These are phyloP conservation scores for Notocelia uddmanniana DNA, from an alignment of 2,888 invertebrate genomes.

Conservation along the genomic window DNA sequence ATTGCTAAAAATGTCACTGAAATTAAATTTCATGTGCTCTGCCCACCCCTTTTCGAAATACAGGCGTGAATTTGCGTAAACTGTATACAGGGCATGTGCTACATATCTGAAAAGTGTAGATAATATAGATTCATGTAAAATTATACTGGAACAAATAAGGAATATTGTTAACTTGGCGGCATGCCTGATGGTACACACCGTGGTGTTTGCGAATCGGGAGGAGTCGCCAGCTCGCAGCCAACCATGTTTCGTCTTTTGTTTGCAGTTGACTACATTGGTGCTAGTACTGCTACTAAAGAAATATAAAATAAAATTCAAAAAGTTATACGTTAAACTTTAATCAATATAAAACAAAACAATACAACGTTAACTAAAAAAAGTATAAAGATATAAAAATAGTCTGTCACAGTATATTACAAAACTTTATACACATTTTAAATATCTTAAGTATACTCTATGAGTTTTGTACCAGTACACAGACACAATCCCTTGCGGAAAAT, in stretches of 20 bases:
- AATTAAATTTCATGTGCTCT: background rate
- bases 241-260: too few species aligned
- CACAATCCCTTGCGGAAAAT: constrained; percentile 48
- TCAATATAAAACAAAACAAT: constrained; percentile 44
- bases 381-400: constrained; percentile 36
- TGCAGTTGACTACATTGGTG: too few species aligned
- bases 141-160: too few species aligned
- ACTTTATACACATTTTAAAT: constrained; percentile 19
- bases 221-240: too few species aligned
- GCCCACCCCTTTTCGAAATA: too few species aligned
- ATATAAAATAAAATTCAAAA: background rate
- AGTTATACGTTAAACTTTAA: constrained; percentile 33
- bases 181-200: too few species aligned
- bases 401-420: constrained; percentile 34
- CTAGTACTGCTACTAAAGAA: background rate
- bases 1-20: background rate
- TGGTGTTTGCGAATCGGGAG: too few species aligned
- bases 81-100: too few species aligned
- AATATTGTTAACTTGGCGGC: too few species aligned
- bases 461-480: constrained; percentile 31
- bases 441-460: constrained; percentile 6
- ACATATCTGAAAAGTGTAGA: too few species aligned
- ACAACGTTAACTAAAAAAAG: constrained; percentile 38
- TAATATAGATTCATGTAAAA: too few species aligned
- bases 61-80: too few species aligned